These are phyloP conservation scores for Monoplex corrugatus DNA, from an alignment of 2,888 invertebrate species.

Conservation along the genomic window DNA sequence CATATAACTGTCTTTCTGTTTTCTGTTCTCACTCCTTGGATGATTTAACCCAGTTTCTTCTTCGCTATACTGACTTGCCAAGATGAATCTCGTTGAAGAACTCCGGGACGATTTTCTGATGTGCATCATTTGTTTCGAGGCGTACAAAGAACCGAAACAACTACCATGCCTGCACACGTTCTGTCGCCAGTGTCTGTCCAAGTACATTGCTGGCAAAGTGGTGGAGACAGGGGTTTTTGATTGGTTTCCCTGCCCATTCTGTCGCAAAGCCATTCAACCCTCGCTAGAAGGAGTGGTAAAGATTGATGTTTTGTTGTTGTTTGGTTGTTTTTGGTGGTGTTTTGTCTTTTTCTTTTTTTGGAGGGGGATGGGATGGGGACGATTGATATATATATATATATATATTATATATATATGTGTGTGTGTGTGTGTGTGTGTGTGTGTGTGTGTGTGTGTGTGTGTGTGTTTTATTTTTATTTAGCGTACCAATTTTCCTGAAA, in stretches of 20 bases:
- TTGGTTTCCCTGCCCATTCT: constrained; percentile 48
- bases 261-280: constrained; percentile 41
- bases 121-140: constrained; percentile 81
- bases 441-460: constrained; percentile 56
- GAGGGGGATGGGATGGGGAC: no score
- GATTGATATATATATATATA: neutral
- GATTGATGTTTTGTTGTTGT: no score
- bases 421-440: neutral
- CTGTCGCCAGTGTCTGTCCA: constrained; percentile 81
- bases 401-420: neutral
- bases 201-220: constrained; percentile 80
- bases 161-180: constrained; percentile 82
- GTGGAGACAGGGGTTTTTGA: constrained; percentile 34
- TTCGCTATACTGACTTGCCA: no score
- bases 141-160: constrained; percentile 81
- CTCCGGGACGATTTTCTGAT: constrained; percentile 82
- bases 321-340: no score
- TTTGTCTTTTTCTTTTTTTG: no score
- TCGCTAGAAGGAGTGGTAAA: no score
- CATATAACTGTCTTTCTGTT: no score
- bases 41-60: no score
- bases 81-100: constrained; percentile 80
- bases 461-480: no score
- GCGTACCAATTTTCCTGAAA: no score
- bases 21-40: no score